Base-by-base conservation (phyloP, 2,888 invertebrate genomes). In the Drosophila silvestris region DNA sequence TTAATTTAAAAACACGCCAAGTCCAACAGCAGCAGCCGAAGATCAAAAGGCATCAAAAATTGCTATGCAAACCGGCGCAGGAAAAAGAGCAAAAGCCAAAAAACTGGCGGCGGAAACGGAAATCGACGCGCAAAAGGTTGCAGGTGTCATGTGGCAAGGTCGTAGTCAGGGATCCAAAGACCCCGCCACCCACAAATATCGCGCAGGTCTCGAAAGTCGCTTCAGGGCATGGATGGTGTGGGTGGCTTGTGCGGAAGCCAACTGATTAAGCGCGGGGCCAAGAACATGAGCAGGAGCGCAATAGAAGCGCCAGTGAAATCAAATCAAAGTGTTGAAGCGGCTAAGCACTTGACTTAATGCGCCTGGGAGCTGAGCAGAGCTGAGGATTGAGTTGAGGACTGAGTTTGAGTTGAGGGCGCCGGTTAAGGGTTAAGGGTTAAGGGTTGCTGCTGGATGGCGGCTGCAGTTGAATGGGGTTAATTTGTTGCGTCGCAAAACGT, bases 1-100 rank as follows among this genome's bases (percentile, higher is more conserved):
- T 91, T 91, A 92, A 92, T 90, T 91, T 91, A 91, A 92, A 91
- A 91, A 91, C 89, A 82, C 92, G 91, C 91, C 92, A 91, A 85
- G 84, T 86, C 86, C 92, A 89, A 81, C 76, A 56, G 56, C 79
- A 76, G 77, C 86, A 66, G 64, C 73, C 79, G 52, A 91, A 89
- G 88, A 89, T 89, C 88, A 89, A 89, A 88, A 89, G 88, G 91
- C 90, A 88, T 91, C 88, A 91, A 82, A 88, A 83, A 71, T 89
- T 60, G 71, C 61, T 76, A 60, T 75, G 66, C 69, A 66, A 51
- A 60, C 52, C 26, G 10, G 41, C 44, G 58, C 57, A 16, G 81
- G 26, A 63, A 83, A 79, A 74, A 68, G 69, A 60, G 72, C 74
- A 79, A 81, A 80, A 77, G 65, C 75, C 72, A 74, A 81, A 72